Evolutionary conservation across 2,888 invertebrate species (phyloP).

Genomic region (Coremacera marginata): DNA sequence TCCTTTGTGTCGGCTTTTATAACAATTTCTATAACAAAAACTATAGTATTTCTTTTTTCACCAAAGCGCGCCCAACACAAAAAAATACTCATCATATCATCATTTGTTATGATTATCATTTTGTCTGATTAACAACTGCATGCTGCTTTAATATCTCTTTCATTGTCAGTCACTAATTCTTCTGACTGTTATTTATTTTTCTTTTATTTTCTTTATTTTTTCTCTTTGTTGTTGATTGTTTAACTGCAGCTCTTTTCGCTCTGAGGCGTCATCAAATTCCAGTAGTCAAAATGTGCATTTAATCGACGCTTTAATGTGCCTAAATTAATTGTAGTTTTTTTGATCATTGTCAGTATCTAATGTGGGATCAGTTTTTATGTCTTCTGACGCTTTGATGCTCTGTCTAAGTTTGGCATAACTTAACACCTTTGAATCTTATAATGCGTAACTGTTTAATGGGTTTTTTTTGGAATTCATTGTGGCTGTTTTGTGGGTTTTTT

Average conservation of each 20-base stretch:
- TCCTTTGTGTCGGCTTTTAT: background rate
- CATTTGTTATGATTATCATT: no score
- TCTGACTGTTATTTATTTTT: background rate
- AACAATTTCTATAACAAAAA: background rate
- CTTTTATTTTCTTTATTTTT: background rate
- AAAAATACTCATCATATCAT: no score
- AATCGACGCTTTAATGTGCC: conserved; percentile 63
- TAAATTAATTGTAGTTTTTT: conserved; percentile 56
- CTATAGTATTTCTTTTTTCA: no score
- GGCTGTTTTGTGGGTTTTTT: background rate
- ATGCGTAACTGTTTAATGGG: background rate
- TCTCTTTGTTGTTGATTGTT: background rate
- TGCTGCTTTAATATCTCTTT: no score
- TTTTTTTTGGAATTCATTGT: background rate
- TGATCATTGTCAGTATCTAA: conserved; percentile 13
- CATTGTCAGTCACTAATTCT: no score
- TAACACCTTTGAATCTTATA: background rate
- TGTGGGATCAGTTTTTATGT: background rate
- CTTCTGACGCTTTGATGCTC: background rate
- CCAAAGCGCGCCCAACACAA: no score
- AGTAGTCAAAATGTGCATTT: conserved; percentile 66
- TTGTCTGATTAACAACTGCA: no score
- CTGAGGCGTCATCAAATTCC: conserved; percentile 56
- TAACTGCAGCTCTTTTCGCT: background rate
- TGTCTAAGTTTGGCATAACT: background rate